Base-by-base conservation (phyloP, 2,797 vertebrate genomes). In the Neoniphon sammara region DNA sequence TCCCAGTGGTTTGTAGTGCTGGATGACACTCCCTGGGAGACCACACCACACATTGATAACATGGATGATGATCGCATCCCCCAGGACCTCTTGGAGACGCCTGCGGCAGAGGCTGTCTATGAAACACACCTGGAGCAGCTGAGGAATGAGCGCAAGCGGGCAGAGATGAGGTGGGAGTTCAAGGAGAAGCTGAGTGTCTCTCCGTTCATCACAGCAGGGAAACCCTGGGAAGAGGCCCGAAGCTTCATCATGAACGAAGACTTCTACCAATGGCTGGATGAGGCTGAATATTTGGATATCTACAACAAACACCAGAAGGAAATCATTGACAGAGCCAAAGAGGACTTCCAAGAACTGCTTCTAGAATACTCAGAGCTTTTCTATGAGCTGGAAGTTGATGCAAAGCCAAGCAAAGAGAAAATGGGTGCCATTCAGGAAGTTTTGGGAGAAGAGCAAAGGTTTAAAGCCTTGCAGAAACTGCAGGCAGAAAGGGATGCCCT, bases 371-470 rank as follows among this genome's bases (percentile, higher is more conserved):
- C 97, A 0, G 98, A 99, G 89, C 93, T 99, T 14, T 99, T 99
- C 83, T 99, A 99, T 72, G 98, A 99, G 75, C 93, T 99, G 52
- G 98, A 98, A 89, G 92, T 99, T 7, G 98, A 99, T 74, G 98
- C 98, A 42, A 98, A 99, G 46, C 98, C 98, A 79, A 99, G 98
- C 93, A 99, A 99, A 91, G 97, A 99, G 88, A 99, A 99, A 91
- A 98, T 99, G 97, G 97, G 95, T 1, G 96, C 97, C 31, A 99
- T 99, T 69, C 98, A 98, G 88, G 97, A 99, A 1, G 94, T 97
- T 3, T 62, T 99, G 79, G 97, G 97, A 0, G 98, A 99, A 42
- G 97, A 99, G 68, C 97, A 96, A 66, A 78, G 97, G 15, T 99
- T 99, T 88, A 99, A 98, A 87, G 96, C 97, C 0, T 85, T 99